These are phyloP conservation scores for Megaleporinus macrocephalus DNA, from an alignment of 2,113 vertebrate genomes.

Conservation along the genomic window DNA sequence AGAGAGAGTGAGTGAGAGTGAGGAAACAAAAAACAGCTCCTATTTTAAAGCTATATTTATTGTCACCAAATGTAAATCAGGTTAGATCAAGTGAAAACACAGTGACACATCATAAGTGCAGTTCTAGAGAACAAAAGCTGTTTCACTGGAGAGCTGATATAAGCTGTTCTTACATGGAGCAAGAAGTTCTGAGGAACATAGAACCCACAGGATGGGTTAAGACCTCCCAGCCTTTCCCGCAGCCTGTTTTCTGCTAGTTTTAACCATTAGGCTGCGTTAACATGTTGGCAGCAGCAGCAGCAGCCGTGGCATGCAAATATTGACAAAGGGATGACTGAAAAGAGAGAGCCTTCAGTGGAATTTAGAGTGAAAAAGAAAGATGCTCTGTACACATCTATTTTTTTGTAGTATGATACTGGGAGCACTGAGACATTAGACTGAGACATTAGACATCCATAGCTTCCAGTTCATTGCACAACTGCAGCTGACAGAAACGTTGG, in stretches of 20 bases:
- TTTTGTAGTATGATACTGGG: too few relatives aligned
- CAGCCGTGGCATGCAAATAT: too few relatives aligned
- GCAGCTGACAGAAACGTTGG: too few relatives aligned
- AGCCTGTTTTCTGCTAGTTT: neutral
- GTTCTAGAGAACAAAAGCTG: neutral
- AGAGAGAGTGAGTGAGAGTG: neutral
- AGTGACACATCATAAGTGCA: neutral
- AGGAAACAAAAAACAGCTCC: too few relatives aligned
- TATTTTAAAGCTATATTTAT: neutral
- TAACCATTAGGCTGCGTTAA: neutral
- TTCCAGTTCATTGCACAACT: too few relatives aligned
- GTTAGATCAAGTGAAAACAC: neutral
- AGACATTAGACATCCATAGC: too few relatives aligned
- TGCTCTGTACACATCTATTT: too few relatives aligned
- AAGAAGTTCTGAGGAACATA: neutral
- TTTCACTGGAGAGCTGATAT: neutral
- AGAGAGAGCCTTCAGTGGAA: too few relatives aligned
- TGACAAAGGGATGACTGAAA: too few relatives aligned
- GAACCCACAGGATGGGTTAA: neutral
- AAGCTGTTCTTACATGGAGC: neutral
- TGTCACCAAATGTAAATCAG: slow-evolving; percentile 1
- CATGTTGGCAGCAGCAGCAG: too few relatives aligned
- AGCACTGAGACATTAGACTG: too few relatives aligned
- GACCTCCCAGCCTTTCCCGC: neutral
- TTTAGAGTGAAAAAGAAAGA: too few relatives aligned